Evolutionary conservation across 2,888 invertebrate species (phyloP), one percentile per base, ranked within the genome.

Genomic region (Drosophila longiperda): DNA sequence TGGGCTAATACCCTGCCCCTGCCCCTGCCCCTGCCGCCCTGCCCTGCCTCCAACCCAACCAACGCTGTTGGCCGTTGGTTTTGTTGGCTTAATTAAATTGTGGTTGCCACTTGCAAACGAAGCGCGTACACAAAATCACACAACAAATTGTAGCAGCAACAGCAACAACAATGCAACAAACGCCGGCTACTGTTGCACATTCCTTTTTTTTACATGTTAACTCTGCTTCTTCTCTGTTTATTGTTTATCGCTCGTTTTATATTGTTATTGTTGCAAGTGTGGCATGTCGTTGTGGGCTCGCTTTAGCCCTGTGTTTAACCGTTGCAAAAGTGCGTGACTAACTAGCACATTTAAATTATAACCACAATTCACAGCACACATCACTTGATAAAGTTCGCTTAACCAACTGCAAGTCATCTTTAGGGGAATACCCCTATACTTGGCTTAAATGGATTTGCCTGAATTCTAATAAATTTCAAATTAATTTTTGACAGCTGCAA

Each of bases 11-110:
- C 57, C 23, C 32, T 2, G 17, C 33, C n/a, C 4, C 26, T 17
- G 8, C 20, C 26, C 2, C 36, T 15, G 15, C 32, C 23, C 23
- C 23, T 23, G n/a, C n/a, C n/a, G n/a, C n/a, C n/a, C n/a, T n/a
- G n/a, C n/a, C n/a, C n/a, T n/a, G n/a, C n/a, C n/a, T n/a, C 26
- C 26, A 26, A 26, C 11, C 42, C 15, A 1, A 23, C 23, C 20
- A 23, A 4, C 12, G 38, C 45, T 45, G 50, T 73, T 66, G 87
- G 83, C 71, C 78, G 68, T 54, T 66, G 87, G 86, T 73, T 80
- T 83, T 86, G 90, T 87, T 90, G 90, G 87, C 90, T 87, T 87
- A 87, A 87, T 87, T 87, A 87, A 87, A 87, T 87, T 87, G 87
- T 71, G 87, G 87, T 87, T 87, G 84, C 85, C 82, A 79, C 73